These are phyloP conservation scores for Eurosta solidaginis DNA, from an alignment of 1,140 invertebrate species.

Conservation along the genomic window DNA sequence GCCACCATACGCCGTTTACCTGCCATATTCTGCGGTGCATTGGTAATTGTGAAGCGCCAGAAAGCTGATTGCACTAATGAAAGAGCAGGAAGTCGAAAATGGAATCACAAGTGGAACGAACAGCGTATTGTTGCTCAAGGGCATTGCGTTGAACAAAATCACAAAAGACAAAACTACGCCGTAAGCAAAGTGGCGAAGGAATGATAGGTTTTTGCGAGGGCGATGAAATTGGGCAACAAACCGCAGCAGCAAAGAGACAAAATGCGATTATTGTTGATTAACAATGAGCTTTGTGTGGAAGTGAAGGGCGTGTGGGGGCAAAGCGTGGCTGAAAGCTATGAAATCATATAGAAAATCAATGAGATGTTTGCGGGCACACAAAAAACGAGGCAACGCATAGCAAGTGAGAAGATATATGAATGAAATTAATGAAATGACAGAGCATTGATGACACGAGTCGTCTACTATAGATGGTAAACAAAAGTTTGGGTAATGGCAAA, in stretches of 20 bases:
- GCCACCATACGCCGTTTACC: not conserved
- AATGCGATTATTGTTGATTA: slow-evolving; percentile 22
- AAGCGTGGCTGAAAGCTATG: too few relatives aligned
- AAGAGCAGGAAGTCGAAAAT: not conserved
- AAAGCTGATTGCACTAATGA: not conserved
- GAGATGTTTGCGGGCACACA: too few relatives aligned
- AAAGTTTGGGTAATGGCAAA: too few relatives aligned
- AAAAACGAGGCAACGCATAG: too few relatives aligned
- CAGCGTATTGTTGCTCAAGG: not conserved
- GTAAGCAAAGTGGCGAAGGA: not conserved
- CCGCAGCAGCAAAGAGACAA: slow-evolving; percentile 2
- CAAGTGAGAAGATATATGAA: too few relatives aligned
- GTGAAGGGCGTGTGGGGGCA: too few relatives aligned
- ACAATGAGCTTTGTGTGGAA: not conserved
- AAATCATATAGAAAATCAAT: too few relatives aligned
- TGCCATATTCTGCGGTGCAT: not conserved
- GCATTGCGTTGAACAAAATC: not conserved
- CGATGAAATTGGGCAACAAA: not conserved
- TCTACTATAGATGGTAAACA: too few relatives aligned
- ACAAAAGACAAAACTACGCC: not conserved
- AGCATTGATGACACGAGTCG: too few relatives aligned
- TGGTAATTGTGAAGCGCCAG: not conserved
- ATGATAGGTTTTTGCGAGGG: too few relatives aligned
- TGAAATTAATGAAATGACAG: too few relatives aligned
- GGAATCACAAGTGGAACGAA: not conserved